Evolutionary conservation across 2,797 vertebrate genomes (phyloP), one percentile per base, ranked within the genome.

Genomic region (Odontamblyopus lacepedii): DNA sequence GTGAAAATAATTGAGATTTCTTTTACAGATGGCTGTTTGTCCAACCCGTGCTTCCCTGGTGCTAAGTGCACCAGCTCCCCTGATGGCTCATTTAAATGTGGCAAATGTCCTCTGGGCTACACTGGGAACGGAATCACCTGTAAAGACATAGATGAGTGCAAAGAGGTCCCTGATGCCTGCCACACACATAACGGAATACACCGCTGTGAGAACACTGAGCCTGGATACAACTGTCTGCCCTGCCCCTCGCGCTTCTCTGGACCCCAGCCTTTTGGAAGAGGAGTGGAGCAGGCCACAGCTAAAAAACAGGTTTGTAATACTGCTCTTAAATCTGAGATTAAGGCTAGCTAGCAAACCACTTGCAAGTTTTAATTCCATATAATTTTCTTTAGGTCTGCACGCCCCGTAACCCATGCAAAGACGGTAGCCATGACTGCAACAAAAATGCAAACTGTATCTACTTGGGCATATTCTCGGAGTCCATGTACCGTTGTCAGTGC

Each of bases 401-500:
- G 73, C 96, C 98, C 57, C 96, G 94, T 63, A 99, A 99, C 87
- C 98, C 98, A 23, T 99, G 98, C 87, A 92, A 91, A 18, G 98
- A 99, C 8, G 96, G 96, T 74, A 98, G 95, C 74, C 97, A 99
- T 16, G 76, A 96, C 91, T 99, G 98, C 89, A 96, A 99, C 90
- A 98, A 95, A 90, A 97, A 98, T 9, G 97, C 98, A 88, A 97
- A 96, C 83, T 99, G 98, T 87, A 96, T 97, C 89, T 99, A 99
- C 89, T 94, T 99, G 89, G 97, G 98, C 59, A 92, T 97, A 81
- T 98, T 94, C 89, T 96, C 96, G 0, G 98, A 99, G 53, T 93
- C 96, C 76, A 97, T 99, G 97, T 98, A 93, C 92, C 97, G 96
- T 72, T 99, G 98, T 12, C 97, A 99, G 88, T 99, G 98, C 91